phyloP scores from a whole-genome alignment of 2,113 vertebrate species.

The Phaetusa simplex region DNA sequence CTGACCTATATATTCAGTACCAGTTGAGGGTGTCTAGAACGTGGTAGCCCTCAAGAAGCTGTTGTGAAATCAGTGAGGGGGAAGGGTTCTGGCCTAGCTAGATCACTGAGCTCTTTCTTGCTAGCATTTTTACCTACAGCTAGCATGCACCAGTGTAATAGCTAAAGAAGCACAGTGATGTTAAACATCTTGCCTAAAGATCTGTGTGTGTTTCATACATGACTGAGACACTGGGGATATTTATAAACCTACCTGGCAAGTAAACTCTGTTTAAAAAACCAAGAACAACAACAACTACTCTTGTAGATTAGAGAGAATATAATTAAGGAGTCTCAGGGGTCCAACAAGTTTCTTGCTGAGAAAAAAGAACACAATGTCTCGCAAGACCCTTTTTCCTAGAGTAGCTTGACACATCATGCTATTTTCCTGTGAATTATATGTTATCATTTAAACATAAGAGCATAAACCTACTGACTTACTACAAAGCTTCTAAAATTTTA shows the following conservation, averaged over 20 bases:
- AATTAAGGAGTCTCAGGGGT: slow-evolving; percentile 8
- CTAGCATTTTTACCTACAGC: neutral
- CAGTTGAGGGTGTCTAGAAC: accelerated
- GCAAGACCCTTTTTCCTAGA: neutral
- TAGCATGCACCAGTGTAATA: neutral
- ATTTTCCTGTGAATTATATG: slow-evolving; percentile 40
- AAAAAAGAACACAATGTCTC: neutral
- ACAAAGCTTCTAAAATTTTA: slow-evolving; percentile 57
- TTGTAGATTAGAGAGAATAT: slow-evolving; percentile 24
- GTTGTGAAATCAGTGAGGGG: neutral
- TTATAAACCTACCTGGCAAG: neutral
- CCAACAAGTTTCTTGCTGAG: neutral
- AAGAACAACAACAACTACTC: neutral
- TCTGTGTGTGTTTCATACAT: neutral
- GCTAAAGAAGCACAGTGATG: neutral
- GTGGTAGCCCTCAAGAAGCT: neutral
- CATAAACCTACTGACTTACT: slow-evolving; percentile 19
- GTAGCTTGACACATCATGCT: neutral
- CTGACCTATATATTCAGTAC: neutral
- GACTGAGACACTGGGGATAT: neutral
- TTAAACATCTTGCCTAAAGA: neutral
- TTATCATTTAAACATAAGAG: slow-evolving; percentile 48
- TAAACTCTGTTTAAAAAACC: neutral
- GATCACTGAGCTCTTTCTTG: neutral
- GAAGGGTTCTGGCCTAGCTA: neutral